phyloP scores from a whole-genome alignment of 2,888 invertebrate genomes.

The Cheilosia grossa region DNA sequence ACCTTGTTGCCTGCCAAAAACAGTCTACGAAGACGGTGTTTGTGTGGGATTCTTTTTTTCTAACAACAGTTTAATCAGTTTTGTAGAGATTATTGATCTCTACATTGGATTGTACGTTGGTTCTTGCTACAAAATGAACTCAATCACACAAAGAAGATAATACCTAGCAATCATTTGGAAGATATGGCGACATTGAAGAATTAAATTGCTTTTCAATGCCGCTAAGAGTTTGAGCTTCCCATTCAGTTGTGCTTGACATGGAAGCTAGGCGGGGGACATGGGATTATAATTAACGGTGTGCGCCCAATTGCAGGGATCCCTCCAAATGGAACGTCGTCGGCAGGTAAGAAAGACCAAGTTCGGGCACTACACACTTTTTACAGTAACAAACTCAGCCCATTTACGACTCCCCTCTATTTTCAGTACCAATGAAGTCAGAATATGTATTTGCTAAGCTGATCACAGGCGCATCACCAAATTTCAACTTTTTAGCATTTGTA shows the following conservation, averaged over 20 bases:
- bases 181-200: slow-evolving; percentile 45
- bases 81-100: slow-evolving; percentile 36
- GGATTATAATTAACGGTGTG: no score
- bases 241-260: background rate
- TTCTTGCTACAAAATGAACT: background rate
- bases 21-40: slow-evolving; percentile 16
- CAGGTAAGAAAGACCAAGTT: no score
- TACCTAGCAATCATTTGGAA: slow-evolving; percentile 8
- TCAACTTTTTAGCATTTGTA: no score
- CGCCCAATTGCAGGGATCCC: no score
- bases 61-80: slow-evolving; percentile 47
- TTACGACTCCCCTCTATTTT: no score
- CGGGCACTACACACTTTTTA: no score
- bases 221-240: background rate
- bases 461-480: no score
- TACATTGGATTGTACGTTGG: slow-evolving; percentile 19
- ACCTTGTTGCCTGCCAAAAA: slow-evolving; percentile 39
- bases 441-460: no score
- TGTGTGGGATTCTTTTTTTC: background rate
- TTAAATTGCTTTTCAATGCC: slow-evolving; percentile 38
- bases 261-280: background rate
- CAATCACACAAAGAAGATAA: slow-evolving; percentile 10
- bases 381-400: no score
- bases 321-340: no score
- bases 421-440: no score